Evolutionary conservation across 2,888 invertebrate species (phyloP), one percentile per base, ranked within the genome.

Genomic region (Crossocerus cetratus): DNA sequence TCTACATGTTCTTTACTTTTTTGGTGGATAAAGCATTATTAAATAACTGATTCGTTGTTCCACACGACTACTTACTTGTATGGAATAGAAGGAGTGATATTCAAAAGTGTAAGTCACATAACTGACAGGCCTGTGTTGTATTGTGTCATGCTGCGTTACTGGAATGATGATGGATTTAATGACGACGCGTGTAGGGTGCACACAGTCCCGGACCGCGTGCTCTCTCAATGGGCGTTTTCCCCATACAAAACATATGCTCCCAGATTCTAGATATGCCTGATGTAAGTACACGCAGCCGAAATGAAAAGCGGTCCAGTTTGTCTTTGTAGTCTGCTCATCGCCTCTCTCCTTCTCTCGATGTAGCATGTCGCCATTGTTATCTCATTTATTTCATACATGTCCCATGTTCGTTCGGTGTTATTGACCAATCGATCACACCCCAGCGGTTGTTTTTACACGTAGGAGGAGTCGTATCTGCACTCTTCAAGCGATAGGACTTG

Each of bases 201-300:
- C 96, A 96, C 92, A 97, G 97, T 91, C 97, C 97, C 91, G 96
- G 96, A 92, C 96, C 96, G 91, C 95, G 97, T 91, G 95, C 95
- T 91, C 94, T 96, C 87, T 95, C 96, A 87, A 96, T 96, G 95
- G 97, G 97, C 89, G 94, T 95, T 91, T 97, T 94, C 92, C 97
- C 96, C 91, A 95, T 96, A 91, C 96, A 96, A 93, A 94, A 94
- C 92, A 93, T 97, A 92, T 94, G 95, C 92, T 97, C 97, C 91
- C 94, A 94, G 93, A 96, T 97, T 91, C 94, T 96, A 91, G 94
- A 94, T 92, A 94, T 94, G 91, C 94, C 96, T 91, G 95, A 96
- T 93, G 97, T 97, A 96, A 97, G 97, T 95, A 92, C 79, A 32
- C 32, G 32, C 32, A 32, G 32, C 32, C 32, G 32, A 11, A 32